These are phyloP conservation scores for Cylloceria caligata DNA, from an alignment of 2,888 invertebrate species.

Conservation along the genomic window DNA sequence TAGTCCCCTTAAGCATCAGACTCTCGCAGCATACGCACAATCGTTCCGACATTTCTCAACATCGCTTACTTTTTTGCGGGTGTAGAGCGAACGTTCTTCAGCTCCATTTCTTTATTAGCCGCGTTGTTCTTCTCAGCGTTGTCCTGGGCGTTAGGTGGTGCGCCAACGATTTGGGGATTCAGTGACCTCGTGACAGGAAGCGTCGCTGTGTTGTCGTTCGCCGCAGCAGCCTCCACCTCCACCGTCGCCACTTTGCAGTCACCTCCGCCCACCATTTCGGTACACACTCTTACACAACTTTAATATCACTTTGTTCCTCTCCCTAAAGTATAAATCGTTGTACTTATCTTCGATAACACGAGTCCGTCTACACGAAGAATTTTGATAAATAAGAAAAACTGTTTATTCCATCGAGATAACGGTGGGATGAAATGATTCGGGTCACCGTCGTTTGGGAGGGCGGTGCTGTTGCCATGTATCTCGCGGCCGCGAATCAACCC, in stretches of 20 bases:
- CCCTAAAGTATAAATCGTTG: neutral
- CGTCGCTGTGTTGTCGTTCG: conserved; percentile 93
- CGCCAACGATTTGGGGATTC: conserved; percentile 86
- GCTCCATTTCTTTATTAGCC: conserved; percentile 94
- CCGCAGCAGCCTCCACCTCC: conserved; percentile 91
- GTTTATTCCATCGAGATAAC: too few species aligned
- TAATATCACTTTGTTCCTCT: conserved; percentile 16
- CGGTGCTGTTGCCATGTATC: conserved; percentile 58
- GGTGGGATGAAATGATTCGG: conserved; percentile 54
- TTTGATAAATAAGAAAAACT: neutral
- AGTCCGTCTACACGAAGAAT: neutral
- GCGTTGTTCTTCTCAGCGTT: conserved; percentile 93
- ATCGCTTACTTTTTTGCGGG: conserved; percentile 92
- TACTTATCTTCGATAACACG: neutral
- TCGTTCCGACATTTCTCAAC: too few species aligned
- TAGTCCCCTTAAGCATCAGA: conserved; percentile 9
- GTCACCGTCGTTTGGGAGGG: conserved; percentile 65
- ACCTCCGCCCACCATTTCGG: conserved; percentile 88
- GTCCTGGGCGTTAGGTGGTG: conserved; percentile 88
- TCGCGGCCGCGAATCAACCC: conserved; percentile 29
- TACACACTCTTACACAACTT: conserved; percentile 1
- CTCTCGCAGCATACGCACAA: too few species aligned
- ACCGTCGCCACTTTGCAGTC: conserved; percentile 96
- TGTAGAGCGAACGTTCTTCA: conserved; percentile 93
- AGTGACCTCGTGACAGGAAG: conserved; percentile 92